Percentiles rank a stretch among this genome's conserved stretches.
Evolutionary conservation across 2,797 vertebrate genomes (phyloP).

Genomic region (Echiichthys vipera): DNA sequence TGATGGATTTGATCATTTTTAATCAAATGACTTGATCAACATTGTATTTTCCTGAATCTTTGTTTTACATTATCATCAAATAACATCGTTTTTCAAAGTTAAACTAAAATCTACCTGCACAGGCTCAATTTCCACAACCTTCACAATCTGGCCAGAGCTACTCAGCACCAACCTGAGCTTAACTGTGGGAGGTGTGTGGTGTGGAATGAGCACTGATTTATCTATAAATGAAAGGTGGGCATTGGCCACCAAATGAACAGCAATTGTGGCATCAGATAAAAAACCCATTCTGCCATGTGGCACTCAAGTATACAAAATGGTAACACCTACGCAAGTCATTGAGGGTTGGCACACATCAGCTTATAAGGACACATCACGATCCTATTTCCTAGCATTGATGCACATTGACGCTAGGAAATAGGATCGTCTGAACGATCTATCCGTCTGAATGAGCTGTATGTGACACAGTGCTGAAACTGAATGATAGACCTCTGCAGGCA

Average conservation of each 20-base stretch:
- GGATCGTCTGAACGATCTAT: slow-evolving; percentile 28
- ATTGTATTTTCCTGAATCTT: neutral
- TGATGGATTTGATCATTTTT: neutral
- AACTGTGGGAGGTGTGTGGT: neutral
- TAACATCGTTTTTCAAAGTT: neutral
- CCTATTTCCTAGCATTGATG: too few species aligned
- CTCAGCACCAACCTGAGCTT: neutral
- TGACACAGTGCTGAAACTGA: slow-evolving; percentile 26
- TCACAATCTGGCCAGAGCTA: neutral
- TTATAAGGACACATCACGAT: too few species aligned
- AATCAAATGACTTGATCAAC: neutral
- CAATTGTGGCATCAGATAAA: neutral
- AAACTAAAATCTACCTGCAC: neutral
- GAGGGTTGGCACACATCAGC: too few species aligned
- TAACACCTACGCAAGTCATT: too few species aligned
- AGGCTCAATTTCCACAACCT: neutral
- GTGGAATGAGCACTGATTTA: neutral
- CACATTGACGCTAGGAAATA: too few species aligned
- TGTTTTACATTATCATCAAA: neutral
- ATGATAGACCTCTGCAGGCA: neutral
- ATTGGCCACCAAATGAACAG: neutral
- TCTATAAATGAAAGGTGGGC: neutral
- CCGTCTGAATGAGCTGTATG: slow-evolving; percentile 27
- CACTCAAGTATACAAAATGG: too few species aligned
- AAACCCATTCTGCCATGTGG: too few species aligned